Evolutionary conservation across 1,140 invertebrate genomes (phyloP), one percentile per base, ranked within the genome.

Genomic region (Drosophila busckii): DNA sequence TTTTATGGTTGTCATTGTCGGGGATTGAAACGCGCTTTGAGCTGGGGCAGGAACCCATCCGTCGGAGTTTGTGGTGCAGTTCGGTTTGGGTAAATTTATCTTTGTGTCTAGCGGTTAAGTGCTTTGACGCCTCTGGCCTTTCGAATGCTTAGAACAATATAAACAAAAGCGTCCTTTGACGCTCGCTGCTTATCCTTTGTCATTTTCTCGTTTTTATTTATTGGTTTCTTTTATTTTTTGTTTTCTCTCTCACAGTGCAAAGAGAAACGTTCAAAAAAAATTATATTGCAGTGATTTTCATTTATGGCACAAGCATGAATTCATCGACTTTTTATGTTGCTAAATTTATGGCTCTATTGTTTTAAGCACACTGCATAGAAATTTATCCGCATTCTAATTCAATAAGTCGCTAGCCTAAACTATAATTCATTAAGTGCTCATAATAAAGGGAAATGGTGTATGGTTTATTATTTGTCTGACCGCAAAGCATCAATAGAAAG

Each of bases 1-100:
- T 80, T 78, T 76, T 78, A 70, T 68, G 75, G 58, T 52, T 56
- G 73, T 80, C 73, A 80, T 78, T 68, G 58, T 80, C 23, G 75
- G 29, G 48, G 62, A 67, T 78, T 68, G 44, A 58, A 50, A n/a
- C n/a, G n/a, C n/a, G n/a, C n/a, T 67, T 68, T 29, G 65, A 48
- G 32, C 35, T 45, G 7, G n/a, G 22, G 35, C n/a, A n/a, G n/a
- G n/a, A n/a, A n/a, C n/a, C n/a, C n/a, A n/a, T n/a, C n/a, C n/a
- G n/a, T n/a, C n/a, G n/a, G 35, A 20, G 42, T 31, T 22, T 23
- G 12, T n/a, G 31, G 26, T 19, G 13, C 31, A 35, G 52, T 50
- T 38, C 38, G 34, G 20, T 40, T 46, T 25, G 25, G 32, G 7
- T 13, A 35, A 20, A 38, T 55, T 66, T 49, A 50, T 52, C 52